Base-by-base conservation (phyloP, 1,140 invertebrate genomes). In the Leptopilina boulardi region DNA sequence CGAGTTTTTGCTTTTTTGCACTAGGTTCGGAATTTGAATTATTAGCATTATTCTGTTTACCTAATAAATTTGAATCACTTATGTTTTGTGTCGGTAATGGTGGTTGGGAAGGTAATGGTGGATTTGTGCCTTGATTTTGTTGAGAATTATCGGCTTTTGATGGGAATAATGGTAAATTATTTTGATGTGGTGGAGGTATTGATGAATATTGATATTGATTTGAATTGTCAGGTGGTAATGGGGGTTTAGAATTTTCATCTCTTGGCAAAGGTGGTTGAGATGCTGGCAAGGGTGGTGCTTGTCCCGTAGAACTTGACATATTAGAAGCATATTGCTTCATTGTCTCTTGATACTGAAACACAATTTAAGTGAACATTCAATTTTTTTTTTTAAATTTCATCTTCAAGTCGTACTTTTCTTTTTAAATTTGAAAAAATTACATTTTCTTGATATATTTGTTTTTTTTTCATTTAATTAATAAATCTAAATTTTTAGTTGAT, bases 301-400 rank as follows among this genome's bases (percentile, higher is more conserved):
- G 91, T 44, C 84, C 83, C 51, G 87, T 77, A 71, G 85, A 77
- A 23, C 75, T 82, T 15, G 85, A 78, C 73, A 83, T 89, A 71
- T 91, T 83, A 9, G 90, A 85, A 26, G 92, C 92, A 73, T 92
- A 86, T 44, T 89, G 88, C 85, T 93, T 93, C 91, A 93, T 91
- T 77, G 93, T 92, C 82, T 93, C 91, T 77, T 92, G 89, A 87
- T 93, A 93, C 93, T 94, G 87, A 79, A 92, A 92, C 73, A 87
- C 85, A 85, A 81, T 76, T 80, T 21, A 85, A 83, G 70, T 21
- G 11, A 73, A 73, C 13, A 47, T 71, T 70, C 5, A 34, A 11
- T 10, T 71, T 75, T 34, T 13, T 72, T 51, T 71, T 42, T 70
- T 38, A 74, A 56, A 21, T 59, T 59, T 11, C 26, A 15, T 26